Evolutionary conservation across 2,113 vertebrate genomes (phyloP).

Genomic region (Mesocricetus auratus): DNA sequence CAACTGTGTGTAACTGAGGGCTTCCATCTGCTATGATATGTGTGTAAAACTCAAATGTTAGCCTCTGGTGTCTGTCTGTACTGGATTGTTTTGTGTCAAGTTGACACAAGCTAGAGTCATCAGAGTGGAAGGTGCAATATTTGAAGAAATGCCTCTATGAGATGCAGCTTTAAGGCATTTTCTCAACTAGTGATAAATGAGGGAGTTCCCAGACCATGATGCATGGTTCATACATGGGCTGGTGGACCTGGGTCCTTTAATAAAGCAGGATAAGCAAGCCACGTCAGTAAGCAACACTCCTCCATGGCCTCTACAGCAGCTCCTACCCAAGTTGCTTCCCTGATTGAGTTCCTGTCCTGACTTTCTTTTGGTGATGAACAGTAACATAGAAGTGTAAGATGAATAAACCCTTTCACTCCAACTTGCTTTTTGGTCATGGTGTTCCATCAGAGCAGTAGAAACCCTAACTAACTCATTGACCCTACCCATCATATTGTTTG

Average conservation of each 20-base stretch:
- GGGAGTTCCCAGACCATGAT: neutral
- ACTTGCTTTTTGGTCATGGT: neutral
- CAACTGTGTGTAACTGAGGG: neutral
- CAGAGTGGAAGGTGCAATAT: neutral
- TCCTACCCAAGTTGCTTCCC: neutral
- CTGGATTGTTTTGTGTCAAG: neutral
- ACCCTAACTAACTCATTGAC: neutral
- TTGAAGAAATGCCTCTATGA: neutral
- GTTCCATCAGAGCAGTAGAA: neutral
- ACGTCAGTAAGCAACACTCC: neutral
- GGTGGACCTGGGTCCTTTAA: neutral
- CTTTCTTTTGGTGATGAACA: neutral
- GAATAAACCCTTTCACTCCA: neutral
- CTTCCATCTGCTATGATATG: neutral
- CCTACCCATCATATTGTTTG: neutral
- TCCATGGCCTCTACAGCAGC: neutral
- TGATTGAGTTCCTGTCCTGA: neutral
- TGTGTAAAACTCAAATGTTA: accelerated
- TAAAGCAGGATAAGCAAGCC: neutral
- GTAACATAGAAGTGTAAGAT: neutral
- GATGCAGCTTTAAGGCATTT: neutral
- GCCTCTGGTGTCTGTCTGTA: neutral
- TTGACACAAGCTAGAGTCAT: neutral
- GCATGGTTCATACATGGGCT: neutral
- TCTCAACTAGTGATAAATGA: neutral